Evolutionary conservation across 2,113 vertebrate genomes (phyloP), one percentile per base, ranked within the genome.

Genomic region (Camelus bactrianus): DNA sequence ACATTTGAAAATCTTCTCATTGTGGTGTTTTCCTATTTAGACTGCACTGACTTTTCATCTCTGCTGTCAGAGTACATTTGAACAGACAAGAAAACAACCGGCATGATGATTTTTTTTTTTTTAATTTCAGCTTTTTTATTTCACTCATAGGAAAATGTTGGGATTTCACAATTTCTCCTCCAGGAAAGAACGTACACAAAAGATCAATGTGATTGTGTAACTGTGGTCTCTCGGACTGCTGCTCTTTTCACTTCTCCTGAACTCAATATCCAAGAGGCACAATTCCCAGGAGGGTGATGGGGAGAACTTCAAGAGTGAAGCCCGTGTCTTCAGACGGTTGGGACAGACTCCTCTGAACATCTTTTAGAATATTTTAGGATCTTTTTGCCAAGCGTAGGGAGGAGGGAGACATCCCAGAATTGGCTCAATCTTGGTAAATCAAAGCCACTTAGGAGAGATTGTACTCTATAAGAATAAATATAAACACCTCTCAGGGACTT

Each of bases 161-260:
- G 24, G 32, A 86, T 95, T 98, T 95, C 96, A 94, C 73, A 96
- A 96, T 93, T 70, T 95, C 56, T 93, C 73, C 77, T 76, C 67
- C 58, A 93, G 67, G 84, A 97, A 96, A 86, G 50, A 92, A 54
- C 88, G 42, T 38, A 89, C 20, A 91, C 42, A 64, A 48, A 91
- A 92, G 88, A 96, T 86, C 42, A 13, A 84, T 69, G 70, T 30
- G 69, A 80, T 76, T 94, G 88, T 52, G 88, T 94, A 84, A 96
- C 62, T 96, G 85, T 86, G 73, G 81, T 79, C 72, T 96, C 62
- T 13, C 46, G 48, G 30, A 16, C 9, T 64, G 88, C 20, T 62
- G 42, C 80, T 77, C 50, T 73, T 67, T 65, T 65, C 67, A 82
- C 75, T 91, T 83, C 64, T 89, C 91, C 89, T 87, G 26, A 84